These are phyloP conservation scores for Drosophila macrothrix DNA, from an alignment of 2,888 invertebrate genomes.

Conservation along the genomic window DNA sequence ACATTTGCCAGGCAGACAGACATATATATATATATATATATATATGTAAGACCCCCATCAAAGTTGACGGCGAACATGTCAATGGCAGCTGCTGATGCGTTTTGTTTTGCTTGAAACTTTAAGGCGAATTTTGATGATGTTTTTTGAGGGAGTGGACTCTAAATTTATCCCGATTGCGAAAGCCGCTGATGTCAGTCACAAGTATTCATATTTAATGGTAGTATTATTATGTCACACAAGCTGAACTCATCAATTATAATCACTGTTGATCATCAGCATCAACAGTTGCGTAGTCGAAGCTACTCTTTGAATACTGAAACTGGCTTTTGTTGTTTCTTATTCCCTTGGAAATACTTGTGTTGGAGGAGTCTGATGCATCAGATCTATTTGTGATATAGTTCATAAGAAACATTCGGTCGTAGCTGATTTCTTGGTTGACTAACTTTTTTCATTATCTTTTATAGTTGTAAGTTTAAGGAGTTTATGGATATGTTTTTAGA, in stretches of 20 bases:
- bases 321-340: not conserved
- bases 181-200: slow-evolving; percentile 34
- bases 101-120: slow-evolving; percentile 3
- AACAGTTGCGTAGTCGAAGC: not conserved
- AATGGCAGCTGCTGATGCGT: slow-evolving; percentile 31
- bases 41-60: slow-evolving; percentile 18
- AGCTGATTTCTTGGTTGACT: no score
- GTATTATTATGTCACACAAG: not conserved
- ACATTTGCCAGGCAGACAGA: not conserved
- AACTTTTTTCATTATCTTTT: not conserved
- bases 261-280: not conserved
- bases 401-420: not conserved
- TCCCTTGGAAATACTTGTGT: not conserved
- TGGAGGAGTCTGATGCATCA: not conserved
- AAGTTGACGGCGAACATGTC: slow-evolving; percentile 23
- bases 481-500: not conserved
- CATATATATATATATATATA: not conserved
- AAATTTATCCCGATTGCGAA: slow-evolving; percentile 5
- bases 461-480: not conserved
- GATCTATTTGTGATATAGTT: not conserved
- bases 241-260: not conserved
- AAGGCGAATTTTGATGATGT: not conserved
- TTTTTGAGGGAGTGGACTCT: slow-evolving; percentile 21
- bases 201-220: not conserved
- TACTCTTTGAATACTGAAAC: not conserved